Evolutionary conservation across 1,140 invertebrate genomes (phyloP).

Genomic region (Tenebrio molitor): DNA sequence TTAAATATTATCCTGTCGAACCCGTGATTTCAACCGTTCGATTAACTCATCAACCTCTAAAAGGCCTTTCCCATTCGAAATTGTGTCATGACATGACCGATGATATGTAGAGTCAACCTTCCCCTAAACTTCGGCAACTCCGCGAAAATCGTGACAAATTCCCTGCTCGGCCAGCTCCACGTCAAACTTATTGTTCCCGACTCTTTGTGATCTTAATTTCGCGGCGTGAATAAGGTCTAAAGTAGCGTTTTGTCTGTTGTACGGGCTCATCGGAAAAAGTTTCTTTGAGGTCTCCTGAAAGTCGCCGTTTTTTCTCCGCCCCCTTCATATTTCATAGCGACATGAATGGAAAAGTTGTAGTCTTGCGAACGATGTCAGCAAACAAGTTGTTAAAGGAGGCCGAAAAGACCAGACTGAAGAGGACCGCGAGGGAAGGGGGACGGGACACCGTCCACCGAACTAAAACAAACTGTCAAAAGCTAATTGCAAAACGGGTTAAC

Average conservation of each 20-base stretch:
- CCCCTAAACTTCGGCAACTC: background rate
- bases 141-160: background rate
- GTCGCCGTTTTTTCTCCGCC: slow-evolving; percentile 20
- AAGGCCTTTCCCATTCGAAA: too few species aligned
- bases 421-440: too few species aligned
- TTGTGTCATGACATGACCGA: too few species aligned
- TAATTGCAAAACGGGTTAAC: slow-evolving; percentile 55
- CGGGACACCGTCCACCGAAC: slow-evolving; percentile 25
- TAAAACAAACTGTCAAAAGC: slow-evolving; percentile 55
- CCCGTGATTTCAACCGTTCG: too few species aligned
- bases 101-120: too few species aligned
- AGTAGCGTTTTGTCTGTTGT: background rate
- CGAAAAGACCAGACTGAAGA: background rate
- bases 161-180: background rate
- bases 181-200: background rate
- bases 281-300: slow-evolving; percentile 10
- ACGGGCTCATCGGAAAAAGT: background rate
- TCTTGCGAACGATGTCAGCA: slow-evolving; percentile 21
- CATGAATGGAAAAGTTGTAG: slow-evolving; percentile 29
- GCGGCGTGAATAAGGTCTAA: background rate
- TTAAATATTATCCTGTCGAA: too few species aligned
- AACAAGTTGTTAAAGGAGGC: slow-evolving; percentile 32
- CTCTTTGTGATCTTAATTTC: slow-evolving; percentile 8
- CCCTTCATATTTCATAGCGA: slow-evolving; percentile 33
- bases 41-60: too few species aligned